phyloP scores from a whole-genome alignment of 2,888 invertebrate species.

The Pachydiplax longipennis region DNA sequence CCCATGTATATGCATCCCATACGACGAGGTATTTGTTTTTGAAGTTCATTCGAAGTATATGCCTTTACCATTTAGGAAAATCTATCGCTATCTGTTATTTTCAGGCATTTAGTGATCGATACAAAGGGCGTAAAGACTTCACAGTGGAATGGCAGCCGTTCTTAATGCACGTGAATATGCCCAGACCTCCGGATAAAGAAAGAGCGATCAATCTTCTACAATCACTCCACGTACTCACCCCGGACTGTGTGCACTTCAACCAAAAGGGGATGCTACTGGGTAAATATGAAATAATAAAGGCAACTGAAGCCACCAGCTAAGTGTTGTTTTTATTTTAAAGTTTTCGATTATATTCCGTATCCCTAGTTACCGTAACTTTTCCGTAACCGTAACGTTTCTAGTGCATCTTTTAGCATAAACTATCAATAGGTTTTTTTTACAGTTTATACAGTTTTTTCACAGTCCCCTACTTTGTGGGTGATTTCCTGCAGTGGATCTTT shows the following conservation, averaged over 20 bases:
- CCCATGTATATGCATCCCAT: no score
- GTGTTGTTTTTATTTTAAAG: no score
- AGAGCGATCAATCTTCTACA: slow-evolving; percentile 52
- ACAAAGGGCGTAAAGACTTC: slow-evolving; percentile 72
- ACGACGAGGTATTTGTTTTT: no score
- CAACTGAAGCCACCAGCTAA: no score
- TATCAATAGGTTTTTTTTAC: no score
- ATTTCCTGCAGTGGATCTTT: no score
- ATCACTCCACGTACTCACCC: slow-evolving; percentile 66
- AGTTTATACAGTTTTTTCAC: no score
- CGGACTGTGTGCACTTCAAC: slow-evolving; percentile 81
- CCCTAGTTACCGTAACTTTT: no score
- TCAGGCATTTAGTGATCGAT: slow-evolving; percentile 69
- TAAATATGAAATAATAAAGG: slow-evolving; percentile 57
- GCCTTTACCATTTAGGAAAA: slow-evolving; percentile 54
- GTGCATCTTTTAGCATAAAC: no score
- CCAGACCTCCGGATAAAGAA: background rate
- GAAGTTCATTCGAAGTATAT: slow-evolving; percentile 56
- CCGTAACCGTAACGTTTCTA: no score
- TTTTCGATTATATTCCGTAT: no score
- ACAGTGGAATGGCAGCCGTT: slow-evolving; percentile 74
- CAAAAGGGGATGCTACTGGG: slow-evolving; percentile 79
- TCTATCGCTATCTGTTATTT: background rate
- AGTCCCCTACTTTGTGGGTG: no score
- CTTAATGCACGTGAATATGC: background rate